Conservation (phyloP, 2,888 invertebrate species). For the Xestia sexstrigata region DNA sequence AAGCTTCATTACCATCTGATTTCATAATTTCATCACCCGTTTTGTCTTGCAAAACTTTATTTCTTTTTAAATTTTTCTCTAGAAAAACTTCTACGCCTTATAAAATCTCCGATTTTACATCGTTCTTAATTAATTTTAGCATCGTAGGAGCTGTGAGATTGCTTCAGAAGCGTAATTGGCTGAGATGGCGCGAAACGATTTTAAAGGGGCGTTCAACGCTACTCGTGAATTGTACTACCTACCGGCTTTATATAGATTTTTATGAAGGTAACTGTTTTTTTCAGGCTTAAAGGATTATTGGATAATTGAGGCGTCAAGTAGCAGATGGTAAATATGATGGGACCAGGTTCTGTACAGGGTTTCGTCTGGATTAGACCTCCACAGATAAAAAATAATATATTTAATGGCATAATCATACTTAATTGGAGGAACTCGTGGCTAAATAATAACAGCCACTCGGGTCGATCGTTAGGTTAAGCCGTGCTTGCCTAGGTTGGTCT, state of each 20-base stretch:
- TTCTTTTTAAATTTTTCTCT: neutral
- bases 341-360: neutral
- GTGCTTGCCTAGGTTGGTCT: too few species aligned
- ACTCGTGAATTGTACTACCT: slow-evolving; percentile 5
- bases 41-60: neutral
- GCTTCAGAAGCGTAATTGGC: slow-evolving; percentile 69
- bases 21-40: neutral
- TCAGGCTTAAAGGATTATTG: slow-evolving; percentile 11
- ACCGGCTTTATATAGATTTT: slow-evolving; percentile 27
- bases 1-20: neutral
- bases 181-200: slow-evolving; percentile 62
- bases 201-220: slow-evolving; percentile 41
- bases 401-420: too few species aligned
- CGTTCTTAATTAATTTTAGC: slow-evolving; percentile 63
- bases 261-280: slow-evolving; percentile 7
- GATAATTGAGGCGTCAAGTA: slow-evolving; percentile 16
- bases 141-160: slow-evolving; percentile 58
- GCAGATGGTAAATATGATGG: neutral
- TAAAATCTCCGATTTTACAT: slow-evolving; percentile 39
- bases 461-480: too few species aligned
- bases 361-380: neutral
- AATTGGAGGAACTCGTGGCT: too few species aligned
- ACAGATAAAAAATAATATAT: neutral
- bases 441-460: too few species aligned
- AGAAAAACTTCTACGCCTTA: neutral